Evolutionary conservation across 2,113 vertebrate species (phyloP), one percentile per base, ranked within the genome.

Genomic region (Triplophysa tibetana): DNA sequence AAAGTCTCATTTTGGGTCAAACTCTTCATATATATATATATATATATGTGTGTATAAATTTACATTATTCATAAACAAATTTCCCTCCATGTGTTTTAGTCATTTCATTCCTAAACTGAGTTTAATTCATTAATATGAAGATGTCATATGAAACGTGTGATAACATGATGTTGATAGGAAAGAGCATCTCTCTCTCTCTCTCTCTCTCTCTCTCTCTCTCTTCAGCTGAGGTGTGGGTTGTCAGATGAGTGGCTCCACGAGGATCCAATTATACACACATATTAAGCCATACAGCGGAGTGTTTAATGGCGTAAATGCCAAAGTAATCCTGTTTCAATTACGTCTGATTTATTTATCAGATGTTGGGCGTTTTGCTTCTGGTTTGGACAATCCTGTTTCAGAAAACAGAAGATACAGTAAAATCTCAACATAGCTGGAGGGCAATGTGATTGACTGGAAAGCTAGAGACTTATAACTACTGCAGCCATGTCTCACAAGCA

Each of bases 241-340:
- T 58, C n/a, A 24, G 45, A 66, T 29, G 29, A 80, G 70, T 74
- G 62, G 70, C 62, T 80, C 52, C 61, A 64, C 70, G 50, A 66
- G 70, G 70, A 73, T 73, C 78, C 78, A 80, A 73, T 80, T 80
- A 80, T 74, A 73, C 21, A 65, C 62, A 80, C 45, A 80, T 74
- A 80, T 66, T 79, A 79, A 79, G 45, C 43, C 56, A 72, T 72
- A 64, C 60, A 43, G 54, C 23, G 10, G 62, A 61, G 56, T 78
- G 77, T 78, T 78, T 78, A 70, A 79, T 64, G 54, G 45, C 68
- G 62, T 70, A 69, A 78, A 74, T 29, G 77, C 66, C 11, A 78
- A 52, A 17, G 58, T 43, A 79, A 72, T 65, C 26, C 58, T 43
- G 60, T 72, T 63, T 21, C 72, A 79, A 72, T 52, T 13, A 63